These are phyloP conservation scores for Arenicola marina DNA, from an alignment of 2,888 invertebrate genomes.

Conservation along the genomic window DNA sequence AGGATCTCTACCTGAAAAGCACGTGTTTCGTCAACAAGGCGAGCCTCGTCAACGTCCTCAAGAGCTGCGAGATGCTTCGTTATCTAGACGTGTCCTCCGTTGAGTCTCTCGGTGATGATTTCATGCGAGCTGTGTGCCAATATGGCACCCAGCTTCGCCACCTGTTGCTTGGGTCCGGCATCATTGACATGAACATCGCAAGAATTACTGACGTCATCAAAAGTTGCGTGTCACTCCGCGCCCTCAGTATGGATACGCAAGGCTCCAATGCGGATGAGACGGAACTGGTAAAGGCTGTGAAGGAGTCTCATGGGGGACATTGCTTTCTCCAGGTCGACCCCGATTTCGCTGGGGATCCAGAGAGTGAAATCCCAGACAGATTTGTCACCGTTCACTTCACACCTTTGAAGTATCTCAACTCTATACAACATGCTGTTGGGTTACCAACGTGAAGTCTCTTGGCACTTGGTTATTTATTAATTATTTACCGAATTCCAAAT, in stretches of 20 bases:
- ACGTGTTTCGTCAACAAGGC: neutral
- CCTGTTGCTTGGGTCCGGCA: neutral
- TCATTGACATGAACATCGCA: neutral
- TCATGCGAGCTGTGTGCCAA: neutral
- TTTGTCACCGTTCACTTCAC: neutral
- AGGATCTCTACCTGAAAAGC: neutral
- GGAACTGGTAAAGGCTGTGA: neutral
- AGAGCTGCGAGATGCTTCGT: neutral
- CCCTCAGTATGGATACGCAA: neutral
- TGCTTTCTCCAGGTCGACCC: neutral
- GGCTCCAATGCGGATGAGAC: neutral
- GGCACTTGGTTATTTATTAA: too few species aligned
- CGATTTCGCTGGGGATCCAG: neutral
- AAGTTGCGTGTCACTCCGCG: neutral
- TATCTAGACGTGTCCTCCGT: neutral
- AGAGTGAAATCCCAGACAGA: neutral
- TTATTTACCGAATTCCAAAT: too few species aligned
- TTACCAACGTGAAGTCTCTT: too few species aligned
- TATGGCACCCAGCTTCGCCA: neutral
- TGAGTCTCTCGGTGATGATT: neutral
- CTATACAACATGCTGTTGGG: too few species aligned
- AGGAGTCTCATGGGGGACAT: constrained; percentile 1
- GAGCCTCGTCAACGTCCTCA: neutral
- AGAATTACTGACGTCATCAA: neutral
- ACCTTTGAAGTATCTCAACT: constrained; percentile 2